Base-by-base conservation (phyloP, 2,797 vertebrate species). In the Darevskia nairensis region DNA sequence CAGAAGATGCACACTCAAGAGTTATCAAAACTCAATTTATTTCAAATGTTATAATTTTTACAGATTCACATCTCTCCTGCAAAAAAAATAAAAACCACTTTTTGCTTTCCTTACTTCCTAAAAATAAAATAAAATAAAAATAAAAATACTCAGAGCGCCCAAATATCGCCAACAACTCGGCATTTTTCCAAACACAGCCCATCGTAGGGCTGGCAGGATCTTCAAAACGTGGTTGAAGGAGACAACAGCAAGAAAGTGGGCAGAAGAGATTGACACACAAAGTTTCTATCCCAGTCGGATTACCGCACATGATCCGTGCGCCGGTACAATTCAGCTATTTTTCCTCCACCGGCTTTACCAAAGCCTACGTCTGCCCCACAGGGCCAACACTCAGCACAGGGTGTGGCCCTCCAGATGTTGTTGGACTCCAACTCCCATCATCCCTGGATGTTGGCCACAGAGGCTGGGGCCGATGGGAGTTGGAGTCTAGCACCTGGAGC, bases 11-110 rank as follows among this genome's bases (percentile, higher is more conserved):
- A 81, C 44, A 3, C 2, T 59, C n/a, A 35, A 0, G 8, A 8
- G 7, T 80, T 95, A 95, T 91, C 79, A 95, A 95, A 95, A 95
- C 69, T 91, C 72, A 7, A 68, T 97, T 97, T 97, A 97, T 97
- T 97, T 93, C 95, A 97, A 96, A 92, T 4, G 9, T 95, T 96
- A 97, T 93, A 96, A 96, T 94, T 91, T 74, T 89, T 44, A 91
- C 89, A 91, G 25, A 74, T 90, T 39, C n/a, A 32, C 29, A 81
- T 90, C 88, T 91, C 78, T 80, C 88, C 88, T 66, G 88, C 83
- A 90, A 90, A 93, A 32, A 72, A 87, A 82, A 93, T 84, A 92
- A 96, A 96, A 96, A 95, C 96, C 96, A 77, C 91, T 92, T 96
- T 89, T 91, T 92, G 91, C 39, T 90, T 91, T 55, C 88, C 55